These are phyloP conservation scores for Halocaridina rubra DNA, from an alignment of 2,888 invertebrate genomes.

Conservation along the genomic window DNA sequence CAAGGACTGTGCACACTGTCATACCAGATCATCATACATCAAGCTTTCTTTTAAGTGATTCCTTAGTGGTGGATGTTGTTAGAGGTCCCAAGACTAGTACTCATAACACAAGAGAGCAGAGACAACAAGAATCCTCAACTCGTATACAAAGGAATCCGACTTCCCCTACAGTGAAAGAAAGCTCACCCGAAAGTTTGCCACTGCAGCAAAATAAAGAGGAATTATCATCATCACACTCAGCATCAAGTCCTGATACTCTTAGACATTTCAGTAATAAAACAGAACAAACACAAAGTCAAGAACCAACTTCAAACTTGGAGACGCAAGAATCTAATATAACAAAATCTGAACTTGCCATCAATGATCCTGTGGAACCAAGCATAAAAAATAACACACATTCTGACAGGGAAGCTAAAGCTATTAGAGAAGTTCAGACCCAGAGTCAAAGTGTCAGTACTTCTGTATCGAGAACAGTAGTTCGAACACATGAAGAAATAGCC, in stretches of 20 bases:
- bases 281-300: not conserved
- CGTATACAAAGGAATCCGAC: too few relatives aligned
- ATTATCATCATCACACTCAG: not conserved
- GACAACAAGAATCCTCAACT: not conserved
- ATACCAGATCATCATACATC: not conserved
- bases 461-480: slow-evolving; percentile 9
- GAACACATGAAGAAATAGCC: not conserved
- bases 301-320: not conserved
- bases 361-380: not conserved
- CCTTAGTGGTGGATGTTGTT: slow-evolving; percentile 26
- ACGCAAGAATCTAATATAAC: not conserved
- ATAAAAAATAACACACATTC: not conserved
- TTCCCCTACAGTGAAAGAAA: not conserved
- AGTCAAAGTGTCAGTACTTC: slow-evolving; percentile 20
- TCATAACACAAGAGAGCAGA: not conserved
- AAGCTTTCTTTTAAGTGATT: slow-evolving; percentile 38
- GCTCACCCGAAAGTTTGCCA: not conserved
- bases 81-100: not conserved
- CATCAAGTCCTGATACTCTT: too few relatives aligned
- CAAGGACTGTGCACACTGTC: slow-evolving; percentile 1
- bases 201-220: not conserved
- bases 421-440: not conserved
- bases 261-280: not conserved
- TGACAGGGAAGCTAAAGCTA: too few relatives aligned
- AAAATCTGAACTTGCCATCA: not conserved